Evolutionary conservation across 2,113 vertebrate genomes (phyloP).

Genomic region (Rallus limicola): DNA sequence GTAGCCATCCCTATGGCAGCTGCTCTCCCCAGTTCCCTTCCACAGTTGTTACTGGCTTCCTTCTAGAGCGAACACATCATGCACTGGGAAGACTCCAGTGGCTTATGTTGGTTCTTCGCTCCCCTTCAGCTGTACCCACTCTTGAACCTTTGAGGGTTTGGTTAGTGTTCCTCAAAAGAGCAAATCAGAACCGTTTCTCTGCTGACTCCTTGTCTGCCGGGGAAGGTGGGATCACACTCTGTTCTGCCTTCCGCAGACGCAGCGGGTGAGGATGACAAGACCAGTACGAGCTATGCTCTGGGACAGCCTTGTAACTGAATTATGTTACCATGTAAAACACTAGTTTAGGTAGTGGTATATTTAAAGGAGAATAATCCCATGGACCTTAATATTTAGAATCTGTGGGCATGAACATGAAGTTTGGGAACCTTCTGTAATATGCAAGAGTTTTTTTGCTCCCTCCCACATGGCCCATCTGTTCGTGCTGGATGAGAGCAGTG

Average conservation of each 20-base stretch:
- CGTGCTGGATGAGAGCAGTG: not conserved
- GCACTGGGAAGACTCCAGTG: not conserved
- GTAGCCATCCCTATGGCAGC: not conserved
- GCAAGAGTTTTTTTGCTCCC: not conserved
- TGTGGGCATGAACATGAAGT: slow-evolving; percentile 9
- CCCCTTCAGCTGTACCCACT: not conserved
- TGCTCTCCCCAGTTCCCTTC: not conserved
- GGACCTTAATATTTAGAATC: slow-evolving; percentile 25
- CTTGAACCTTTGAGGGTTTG: not conserved
- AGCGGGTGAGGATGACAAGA: not conserved
- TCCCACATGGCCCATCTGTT: slow-evolving; percentile 54
- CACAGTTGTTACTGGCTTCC: accelerated
- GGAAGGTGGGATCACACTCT: not conserved
- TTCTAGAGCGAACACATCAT: not conserved
- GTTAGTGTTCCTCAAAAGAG: not conserved
- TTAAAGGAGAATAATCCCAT: not conserved
- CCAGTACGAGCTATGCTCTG: not conserved
- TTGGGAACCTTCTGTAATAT: slow-evolving; percentile 54
- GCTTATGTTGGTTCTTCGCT: not conserved
- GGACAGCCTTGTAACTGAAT: not conserved
- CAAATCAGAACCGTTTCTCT: not conserved
- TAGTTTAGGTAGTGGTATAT: not conserved
- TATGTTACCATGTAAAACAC: not conserved
- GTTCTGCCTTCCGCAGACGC: not conserved
- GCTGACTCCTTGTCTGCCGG: not conserved